phyloP scores from a whole-genome alignment of 2,797 vertebrate genomes.

The Rhinoraja longicauda region DNA sequence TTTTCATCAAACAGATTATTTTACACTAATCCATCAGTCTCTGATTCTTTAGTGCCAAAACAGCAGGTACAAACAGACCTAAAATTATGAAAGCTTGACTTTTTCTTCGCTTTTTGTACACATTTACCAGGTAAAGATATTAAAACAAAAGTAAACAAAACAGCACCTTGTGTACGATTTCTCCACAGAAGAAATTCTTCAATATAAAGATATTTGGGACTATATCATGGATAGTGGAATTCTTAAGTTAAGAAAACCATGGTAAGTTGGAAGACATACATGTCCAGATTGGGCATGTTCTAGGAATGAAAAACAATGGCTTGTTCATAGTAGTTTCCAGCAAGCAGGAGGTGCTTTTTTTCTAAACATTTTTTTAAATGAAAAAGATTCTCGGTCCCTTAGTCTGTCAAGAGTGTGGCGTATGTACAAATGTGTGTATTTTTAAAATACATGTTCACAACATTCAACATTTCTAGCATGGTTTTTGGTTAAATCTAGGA shows the following conservation, averaged over 20 bases:
- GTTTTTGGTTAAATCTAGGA: background rate
- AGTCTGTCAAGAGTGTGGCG: background rate
- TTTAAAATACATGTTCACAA: constrained; percentile 15
- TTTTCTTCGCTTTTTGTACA: constrained; percentile 25
- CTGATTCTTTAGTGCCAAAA: constrained; percentile 27
- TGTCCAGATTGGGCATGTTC: background rate
- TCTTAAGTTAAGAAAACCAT: background rate
- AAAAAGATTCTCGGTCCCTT: background rate
- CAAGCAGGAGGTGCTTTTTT: background rate
- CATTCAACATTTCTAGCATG: background rate
- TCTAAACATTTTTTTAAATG: background rate
- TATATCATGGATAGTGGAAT: background rate
- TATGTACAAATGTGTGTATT: background rate
- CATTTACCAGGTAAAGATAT: background rate
- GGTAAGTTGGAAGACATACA: background rate
- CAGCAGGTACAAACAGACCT: constrained; percentile 28
- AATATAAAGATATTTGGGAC: background rate
- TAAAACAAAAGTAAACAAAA: constrained; percentile 7
- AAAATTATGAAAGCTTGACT: background rate
- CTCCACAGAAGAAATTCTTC: constrained; percentile 33
- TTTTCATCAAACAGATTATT: constrained; percentile 24
- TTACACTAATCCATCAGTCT: constrained; percentile 27
- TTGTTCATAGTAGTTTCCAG: background rate
- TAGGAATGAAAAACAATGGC: constrained; percentile 1
- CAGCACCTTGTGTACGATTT: background rate